phyloP scores from a whole-genome alignment of 2,113 vertebrate species.

The Cavia aperea region DNA sequence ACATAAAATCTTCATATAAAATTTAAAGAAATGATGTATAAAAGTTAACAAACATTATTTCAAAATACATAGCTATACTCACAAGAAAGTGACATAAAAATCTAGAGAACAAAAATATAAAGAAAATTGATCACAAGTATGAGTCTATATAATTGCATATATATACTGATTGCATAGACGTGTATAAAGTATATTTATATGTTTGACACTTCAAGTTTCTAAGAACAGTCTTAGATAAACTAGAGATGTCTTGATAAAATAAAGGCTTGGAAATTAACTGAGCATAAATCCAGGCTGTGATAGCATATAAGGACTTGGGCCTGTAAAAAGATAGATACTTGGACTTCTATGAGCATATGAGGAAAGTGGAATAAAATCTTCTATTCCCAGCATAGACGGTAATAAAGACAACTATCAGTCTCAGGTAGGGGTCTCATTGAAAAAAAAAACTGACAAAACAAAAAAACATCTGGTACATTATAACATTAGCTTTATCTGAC shows the following conservation, averaged over 20 bases:
- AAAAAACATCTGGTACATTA: neutral
- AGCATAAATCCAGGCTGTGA: neutral
- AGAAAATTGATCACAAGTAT: neutral
- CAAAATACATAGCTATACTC: neutral
- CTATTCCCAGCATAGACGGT: neutral
- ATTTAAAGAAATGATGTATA: neutral
- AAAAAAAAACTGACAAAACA: neutral
- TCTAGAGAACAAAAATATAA: slow-evolving; percentile 17
- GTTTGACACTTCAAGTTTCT: neutral
- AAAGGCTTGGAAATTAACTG: slow-evolving; percentile 13
- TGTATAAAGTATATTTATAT: neutral
- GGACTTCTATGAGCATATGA: neutral
- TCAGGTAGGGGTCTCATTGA: neutral
- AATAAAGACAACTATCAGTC: neutral
- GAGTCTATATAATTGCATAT: neutral
- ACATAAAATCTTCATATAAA: neutral
- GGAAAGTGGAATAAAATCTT: neutral
- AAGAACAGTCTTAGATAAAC: neutral
- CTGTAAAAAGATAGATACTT: neutral
- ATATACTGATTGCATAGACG: neutral
- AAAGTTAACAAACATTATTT: slow-evolving; percentile 1
- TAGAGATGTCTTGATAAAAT: neutral
- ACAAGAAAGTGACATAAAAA: neutral
- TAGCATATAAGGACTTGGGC: neutral
- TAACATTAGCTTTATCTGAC: neutral